phyloP scores from a whole-genome alignment of 2,797 vertebrate genomes.

The Pogoniulus pusillus region DNA sequence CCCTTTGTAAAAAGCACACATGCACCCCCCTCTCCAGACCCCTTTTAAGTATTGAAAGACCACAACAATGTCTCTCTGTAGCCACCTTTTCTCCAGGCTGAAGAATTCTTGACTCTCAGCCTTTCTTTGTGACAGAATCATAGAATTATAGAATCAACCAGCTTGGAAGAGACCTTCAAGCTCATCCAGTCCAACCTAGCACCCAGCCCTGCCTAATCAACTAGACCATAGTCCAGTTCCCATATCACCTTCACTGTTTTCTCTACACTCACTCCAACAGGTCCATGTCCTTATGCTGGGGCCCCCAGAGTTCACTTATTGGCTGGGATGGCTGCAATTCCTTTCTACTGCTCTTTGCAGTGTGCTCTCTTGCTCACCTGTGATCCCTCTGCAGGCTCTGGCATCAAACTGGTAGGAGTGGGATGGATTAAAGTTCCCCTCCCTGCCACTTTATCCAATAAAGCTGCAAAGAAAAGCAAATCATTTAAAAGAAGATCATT shows the following conservation, averaged over 20 bases:
- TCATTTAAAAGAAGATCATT: background rate
- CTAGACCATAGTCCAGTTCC: too few species aligned
- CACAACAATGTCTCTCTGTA: background rate
- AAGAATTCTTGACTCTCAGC: background rate
- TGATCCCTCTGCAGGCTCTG: background rate
- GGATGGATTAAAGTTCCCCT: background rate
- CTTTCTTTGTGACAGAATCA: background rate
- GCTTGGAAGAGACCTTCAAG: too few species aligned
- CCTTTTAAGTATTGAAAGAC: background rate
- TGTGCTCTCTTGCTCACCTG: background rate
- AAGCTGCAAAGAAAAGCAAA: background rate
- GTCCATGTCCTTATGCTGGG: background rate
- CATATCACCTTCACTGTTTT: background rate
- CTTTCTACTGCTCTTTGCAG: background rate
- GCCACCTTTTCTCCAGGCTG: background rate
- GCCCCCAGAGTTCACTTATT: background rate
- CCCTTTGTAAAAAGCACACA: too few species aligned
- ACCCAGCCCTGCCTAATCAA: too few species aligned
- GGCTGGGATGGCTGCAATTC: background rate
- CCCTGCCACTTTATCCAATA: background rate
- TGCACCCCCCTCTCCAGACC: too few species aligned
- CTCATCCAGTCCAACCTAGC: too few species aligned
- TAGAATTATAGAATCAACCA: too few species aligned
- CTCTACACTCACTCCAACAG: background rate
- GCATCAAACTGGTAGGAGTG: background rate